These are phyloP conservation scores for Seira musarum DNA, from an alignment of 2,888 invertebrate genomes.

Conservation along the genomic window DNA sequence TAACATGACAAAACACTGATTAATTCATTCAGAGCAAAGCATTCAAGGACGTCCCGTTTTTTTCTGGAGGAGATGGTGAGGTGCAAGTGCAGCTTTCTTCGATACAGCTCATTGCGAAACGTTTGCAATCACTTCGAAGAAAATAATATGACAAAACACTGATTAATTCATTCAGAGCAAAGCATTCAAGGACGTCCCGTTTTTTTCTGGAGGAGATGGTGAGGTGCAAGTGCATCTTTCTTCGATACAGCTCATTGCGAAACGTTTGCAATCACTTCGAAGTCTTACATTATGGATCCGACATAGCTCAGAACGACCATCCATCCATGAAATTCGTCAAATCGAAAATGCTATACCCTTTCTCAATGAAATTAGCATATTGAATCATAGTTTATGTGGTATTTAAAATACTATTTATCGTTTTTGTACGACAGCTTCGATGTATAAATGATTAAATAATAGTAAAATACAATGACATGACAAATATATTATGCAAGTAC, in stretches of 20 bases:
- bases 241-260: neutral
- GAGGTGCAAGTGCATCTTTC: neutral
- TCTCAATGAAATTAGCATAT: conserved; percentile 25
- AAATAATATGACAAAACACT: neutral
- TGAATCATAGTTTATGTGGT: conserved; percentile 53
- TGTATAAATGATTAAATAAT: neutral
- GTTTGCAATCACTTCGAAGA: neutral
- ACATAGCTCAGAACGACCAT: conserved; percentile 32
- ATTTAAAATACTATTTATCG: conserved; percentile 26
- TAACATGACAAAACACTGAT: neutral
- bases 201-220: neutral
- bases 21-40: conserved; percentile 36
- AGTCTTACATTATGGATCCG: conserved; percentile 46
- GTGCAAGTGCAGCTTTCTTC: neutral
- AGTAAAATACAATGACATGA: neutral
- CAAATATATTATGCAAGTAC: neutral
- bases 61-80: neutral
- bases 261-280: conserved; percentile 17
- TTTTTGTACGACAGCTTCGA: neutral
- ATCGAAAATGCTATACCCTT: conserved; percentile 21
- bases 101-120: neutral
- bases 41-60: no score
- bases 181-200: conserved; percentile 18
- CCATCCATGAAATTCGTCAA: conserved; percentile 11
- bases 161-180: conserved; percentile 31